A percentile compares a stretch with the other conserved stretches of the same genome.
Evolutionary conservation across 2,888 invertebrate species (phyloP).

Genomic region (Periphyllus acericola): DNA sequence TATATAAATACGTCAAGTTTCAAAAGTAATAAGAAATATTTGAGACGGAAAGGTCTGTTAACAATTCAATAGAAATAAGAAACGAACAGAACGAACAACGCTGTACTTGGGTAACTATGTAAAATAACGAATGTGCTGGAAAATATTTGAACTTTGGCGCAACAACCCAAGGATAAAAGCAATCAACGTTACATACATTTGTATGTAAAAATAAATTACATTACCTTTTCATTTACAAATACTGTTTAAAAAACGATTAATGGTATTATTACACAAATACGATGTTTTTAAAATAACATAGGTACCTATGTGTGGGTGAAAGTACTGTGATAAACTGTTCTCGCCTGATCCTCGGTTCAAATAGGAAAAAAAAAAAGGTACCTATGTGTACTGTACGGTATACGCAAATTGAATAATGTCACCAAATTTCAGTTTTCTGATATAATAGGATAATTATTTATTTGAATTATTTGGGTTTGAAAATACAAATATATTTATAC

Average conservation of each 20-base stretch:
- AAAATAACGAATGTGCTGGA: neutral
- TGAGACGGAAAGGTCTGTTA: neutral
- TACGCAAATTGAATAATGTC: neutral
- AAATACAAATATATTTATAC: no score
- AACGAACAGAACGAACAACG: neutral
- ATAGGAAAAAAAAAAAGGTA: no score
- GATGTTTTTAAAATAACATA: neutral
- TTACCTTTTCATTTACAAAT: neutral
- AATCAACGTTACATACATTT: neutral
- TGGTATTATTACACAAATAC: neutral
- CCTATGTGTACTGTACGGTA: no score
- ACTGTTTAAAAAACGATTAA: neutral
- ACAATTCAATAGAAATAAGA: neutral
- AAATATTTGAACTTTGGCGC: neutral
- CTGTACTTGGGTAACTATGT: neutral
- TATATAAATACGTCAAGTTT: neutral
- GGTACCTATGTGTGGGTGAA: no score
- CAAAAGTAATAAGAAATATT: neutral
- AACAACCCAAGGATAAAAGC: neutral
- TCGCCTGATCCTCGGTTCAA: no score
- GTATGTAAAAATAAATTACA: neutral
- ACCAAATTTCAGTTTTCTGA: neutral
- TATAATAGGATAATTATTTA: neutral
- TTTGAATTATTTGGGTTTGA: no score
- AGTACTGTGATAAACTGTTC: no score